These are phyloP conservation scores for Rhodeus uyekii DNA, from an alignment of 2,797 vertebrate genomes.

Conservation along the genomic window DNA sequence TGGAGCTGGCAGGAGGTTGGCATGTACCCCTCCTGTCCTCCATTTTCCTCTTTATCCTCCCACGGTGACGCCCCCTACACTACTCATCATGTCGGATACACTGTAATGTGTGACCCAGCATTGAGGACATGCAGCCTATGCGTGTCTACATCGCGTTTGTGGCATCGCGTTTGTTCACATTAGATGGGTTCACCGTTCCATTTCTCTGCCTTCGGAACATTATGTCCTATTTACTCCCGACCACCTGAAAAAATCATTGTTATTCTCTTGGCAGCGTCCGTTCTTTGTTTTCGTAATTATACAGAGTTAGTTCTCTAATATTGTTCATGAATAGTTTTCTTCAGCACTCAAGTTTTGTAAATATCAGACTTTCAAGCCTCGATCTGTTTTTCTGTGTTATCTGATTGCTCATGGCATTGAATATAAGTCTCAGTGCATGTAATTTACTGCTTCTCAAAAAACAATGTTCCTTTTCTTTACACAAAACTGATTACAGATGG, in stretches of 20 bases:
- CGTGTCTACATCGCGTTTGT: neutral
- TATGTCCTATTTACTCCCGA: slow-evolving; percentile 15
- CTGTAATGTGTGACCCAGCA: slow-evolving; percentile 26
- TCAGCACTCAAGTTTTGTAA: slow-evolving; percentile 5
- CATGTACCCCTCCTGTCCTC: slow-evolving; percentile 66
- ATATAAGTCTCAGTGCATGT: slow-evolving; percentile 55
- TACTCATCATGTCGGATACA: slow-evolving; percentile 1
- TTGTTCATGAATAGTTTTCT: neutral
- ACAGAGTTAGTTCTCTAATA: neutral
- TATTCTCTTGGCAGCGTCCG: neutral
- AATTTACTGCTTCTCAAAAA: slow-evolving; percentile 65
- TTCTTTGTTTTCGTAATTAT: neutral
- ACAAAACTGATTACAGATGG: slow-evolving; percentile 54
- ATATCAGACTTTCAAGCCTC: slow-evolving; percentile 44
- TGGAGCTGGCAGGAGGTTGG: slow-evolving; percentile 83
- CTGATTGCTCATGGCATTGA: slow-evolving; percentile 60
- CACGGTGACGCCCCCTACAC: slow-evolving; percentile 2
- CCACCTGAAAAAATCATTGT: slow-evolving; percentile 17
- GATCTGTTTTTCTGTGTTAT: slow-evolving; percentile 44
- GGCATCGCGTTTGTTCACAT: neutral
- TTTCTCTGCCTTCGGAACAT: slow-evolving; percentile 31
- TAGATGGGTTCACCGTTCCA: neutral
- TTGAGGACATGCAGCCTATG: slow-evolving; percentile 8
- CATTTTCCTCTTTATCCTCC: slow-evolving; percentile 50
- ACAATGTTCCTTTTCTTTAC: slow-evolving; percentile 70